Percentiles rank a stretch among this genome's conserved stretches.
phyloP scores from a whole-genome alignment of 2,113 vertebrate genomes.

The Mustela nigripes region DNA sequence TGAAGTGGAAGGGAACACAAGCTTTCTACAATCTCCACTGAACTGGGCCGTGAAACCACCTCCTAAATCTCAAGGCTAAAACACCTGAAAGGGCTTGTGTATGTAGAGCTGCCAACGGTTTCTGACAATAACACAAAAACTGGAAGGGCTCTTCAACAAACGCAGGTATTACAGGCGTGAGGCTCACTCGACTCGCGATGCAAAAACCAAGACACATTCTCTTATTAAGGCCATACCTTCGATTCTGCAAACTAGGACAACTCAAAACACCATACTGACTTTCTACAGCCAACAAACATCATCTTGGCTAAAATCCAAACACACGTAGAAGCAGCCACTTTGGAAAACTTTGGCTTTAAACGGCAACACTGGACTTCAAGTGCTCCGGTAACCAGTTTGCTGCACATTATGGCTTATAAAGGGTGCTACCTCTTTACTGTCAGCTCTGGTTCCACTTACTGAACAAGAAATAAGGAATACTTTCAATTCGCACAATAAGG shows the following conservation, averaged over 20 bases:
- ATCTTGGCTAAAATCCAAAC: neutral
- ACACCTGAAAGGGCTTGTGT: neutral
- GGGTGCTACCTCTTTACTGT: neutral
- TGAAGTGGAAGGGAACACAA: neutral
- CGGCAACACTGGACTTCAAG: neutral
- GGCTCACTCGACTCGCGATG: neutral
- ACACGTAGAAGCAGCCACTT: neutral
- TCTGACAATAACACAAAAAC: neutral
- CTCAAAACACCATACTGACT: neutral
- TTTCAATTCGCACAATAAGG: constrained; percentile 9
- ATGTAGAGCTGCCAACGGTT: neutral
- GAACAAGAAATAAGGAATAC: neutral
- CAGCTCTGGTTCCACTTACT: constrained; percentile 2
- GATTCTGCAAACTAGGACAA: constrained; percentile 6
- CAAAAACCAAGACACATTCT: constrained; percentile 32
- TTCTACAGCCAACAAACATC: neutral
- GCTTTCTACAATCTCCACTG: neutral
- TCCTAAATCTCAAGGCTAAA: neutral
- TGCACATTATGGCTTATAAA: neutral
- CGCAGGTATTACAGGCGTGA: neutral
- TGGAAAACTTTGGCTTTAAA: constrained; percentile 65
- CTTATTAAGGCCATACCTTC: constrained; percentile 5
- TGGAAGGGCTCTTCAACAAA: constrained; percentile 15
- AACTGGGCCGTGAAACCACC: neutral
- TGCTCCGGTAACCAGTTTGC: neutral